Evolutionary conservation across 2,797 vertebrate genomes (phyloP).

Genomic region (Arnoldichthys spilopterus): DNA sequence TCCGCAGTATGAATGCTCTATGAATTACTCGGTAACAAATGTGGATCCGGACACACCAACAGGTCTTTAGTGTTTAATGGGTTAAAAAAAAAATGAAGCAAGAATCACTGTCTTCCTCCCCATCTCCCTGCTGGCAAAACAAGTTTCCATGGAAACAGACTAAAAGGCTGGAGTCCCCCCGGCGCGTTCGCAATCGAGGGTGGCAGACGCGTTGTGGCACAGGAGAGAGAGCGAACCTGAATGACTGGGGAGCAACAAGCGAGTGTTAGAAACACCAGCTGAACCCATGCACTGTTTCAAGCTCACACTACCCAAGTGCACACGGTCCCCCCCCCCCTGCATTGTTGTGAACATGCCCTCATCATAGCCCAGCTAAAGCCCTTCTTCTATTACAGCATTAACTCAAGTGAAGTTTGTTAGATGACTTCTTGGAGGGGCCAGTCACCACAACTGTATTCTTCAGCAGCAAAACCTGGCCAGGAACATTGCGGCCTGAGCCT

Average conservation of each 20-base stretch:
- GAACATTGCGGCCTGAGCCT: no score
- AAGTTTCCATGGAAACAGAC: constrained; percentile 58
- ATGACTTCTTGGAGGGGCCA: not conserved
- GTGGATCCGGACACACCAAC: not conserved
- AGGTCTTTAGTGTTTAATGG: not conserved
- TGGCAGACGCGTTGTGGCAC: constrained; percentile 39
- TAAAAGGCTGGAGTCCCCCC: constrained; percentile 47
- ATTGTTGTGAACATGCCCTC: not conserved
- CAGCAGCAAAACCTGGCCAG: not conserved
- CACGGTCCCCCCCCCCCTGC: no score
- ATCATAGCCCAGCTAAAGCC: no score
- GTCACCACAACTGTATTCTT: not conserved
- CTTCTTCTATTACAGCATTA: not conserved
- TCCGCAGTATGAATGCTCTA: not conserved
- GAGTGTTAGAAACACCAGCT: not conserved
- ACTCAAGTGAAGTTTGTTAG: not conserved
- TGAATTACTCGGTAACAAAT: not conserved
- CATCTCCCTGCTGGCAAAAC: constrained; percentile 25
- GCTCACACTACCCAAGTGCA: not conserved
- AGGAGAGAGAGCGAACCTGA: constrained; percentile 5
- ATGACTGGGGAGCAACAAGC: not conserved
- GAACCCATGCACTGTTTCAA: not conserved
- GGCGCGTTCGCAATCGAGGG: constrained; percentile 38
- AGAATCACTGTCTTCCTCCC: constrained; percentile 44
- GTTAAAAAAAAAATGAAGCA: constrained; percentile 37